Evolutionary conservation across 2,797 vertebrate species (phyloP).

Genomic region (Holocentrus rufus): DNA sequence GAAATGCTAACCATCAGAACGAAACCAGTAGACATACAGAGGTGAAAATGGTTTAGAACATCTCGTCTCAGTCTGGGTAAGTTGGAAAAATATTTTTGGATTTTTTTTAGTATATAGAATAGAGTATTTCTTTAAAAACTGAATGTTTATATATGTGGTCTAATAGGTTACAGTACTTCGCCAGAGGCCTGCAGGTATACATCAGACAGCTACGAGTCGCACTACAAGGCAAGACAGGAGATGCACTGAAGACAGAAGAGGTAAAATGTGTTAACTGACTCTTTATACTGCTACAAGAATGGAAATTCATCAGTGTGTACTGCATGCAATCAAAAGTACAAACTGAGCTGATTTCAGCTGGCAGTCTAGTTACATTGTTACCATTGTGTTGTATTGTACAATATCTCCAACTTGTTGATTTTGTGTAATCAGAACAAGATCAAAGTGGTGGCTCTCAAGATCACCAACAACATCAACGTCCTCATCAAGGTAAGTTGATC

Average conservation of each 20-base stretch:
- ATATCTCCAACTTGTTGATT: conserved; percentile 34
- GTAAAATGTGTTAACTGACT: conserved; percentile 67
- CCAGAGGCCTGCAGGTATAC: conserved; percentile 96
- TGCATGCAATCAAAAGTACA: too few relatives aligned
- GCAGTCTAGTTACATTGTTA: too few relatives aligned
- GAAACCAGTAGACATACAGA: too few relatives aligned
- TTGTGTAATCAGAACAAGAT: conserved; percentile 92
- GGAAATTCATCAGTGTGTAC: too few relatives aligned
- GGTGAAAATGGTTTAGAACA: too few relatives aligned
- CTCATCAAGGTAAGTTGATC: conserved; percentile 90
- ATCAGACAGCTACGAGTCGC: conserved; percentile 96
- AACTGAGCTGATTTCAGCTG: too few relatives aligned
- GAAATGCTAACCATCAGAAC: too few relatives aligned
- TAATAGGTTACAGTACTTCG: conserved; percentile 95
- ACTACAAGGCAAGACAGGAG: conserved; percentile 96
- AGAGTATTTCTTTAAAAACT: too few relatives aligned
- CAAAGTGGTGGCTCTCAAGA: conserved; percentile 99
- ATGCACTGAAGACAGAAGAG: conserved; percentile 98
- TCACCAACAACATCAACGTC: conserved; percentile 99
- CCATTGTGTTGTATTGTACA: neutral
- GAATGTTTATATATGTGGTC: conserved; percentile 12
- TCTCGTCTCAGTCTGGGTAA: too few relatives aligned
- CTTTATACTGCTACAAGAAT: neutral
- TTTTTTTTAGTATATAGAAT: neutral
- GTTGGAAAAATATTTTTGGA: too few relatives aligned